phyloP scores from a whole-genome alignment of 64 coral and sea anemone species.

The Montipora sp. region DNA sequence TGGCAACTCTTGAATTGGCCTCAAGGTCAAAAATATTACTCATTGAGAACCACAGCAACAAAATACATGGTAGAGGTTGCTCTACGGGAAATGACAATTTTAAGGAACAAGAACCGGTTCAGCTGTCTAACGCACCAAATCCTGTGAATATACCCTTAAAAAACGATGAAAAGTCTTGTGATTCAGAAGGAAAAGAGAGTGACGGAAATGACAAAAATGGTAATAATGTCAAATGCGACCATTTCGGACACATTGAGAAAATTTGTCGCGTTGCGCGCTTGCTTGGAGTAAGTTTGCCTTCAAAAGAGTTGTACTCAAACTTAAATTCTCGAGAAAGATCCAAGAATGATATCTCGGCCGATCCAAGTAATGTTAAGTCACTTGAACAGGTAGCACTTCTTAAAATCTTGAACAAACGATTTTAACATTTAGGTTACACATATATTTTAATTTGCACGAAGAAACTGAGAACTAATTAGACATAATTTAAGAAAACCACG shows the following conservation, averaged over 20 bases:
- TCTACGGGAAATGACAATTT: not conserved
- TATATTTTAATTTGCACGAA: too few species aligned
- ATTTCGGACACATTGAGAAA: not conserved
- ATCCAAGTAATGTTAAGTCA: not conserved
- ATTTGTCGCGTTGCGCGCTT: slow-evolving; percentile 7
- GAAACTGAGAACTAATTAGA: too few species aligned
- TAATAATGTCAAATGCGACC: not conserved
- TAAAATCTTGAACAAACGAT: slow-evolving; percentile 33
- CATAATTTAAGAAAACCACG: too few species aligned
- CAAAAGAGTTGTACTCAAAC: slow-evolving; percentile 27
- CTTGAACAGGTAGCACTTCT: not conserved
- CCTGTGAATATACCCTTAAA: not conserved
- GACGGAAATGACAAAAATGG: not conserved
- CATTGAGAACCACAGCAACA: not conserved
- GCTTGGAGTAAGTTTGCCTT: slow-evolving; percentile 18
- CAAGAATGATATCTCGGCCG: not conserved
- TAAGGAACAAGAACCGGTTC: not conserved
- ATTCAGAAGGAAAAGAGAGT: not conserved
- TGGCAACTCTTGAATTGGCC: not conserved
- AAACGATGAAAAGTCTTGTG: not conserved
- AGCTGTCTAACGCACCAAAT: not conserved
- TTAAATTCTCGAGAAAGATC: not conserved
- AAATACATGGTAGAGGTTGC: not conserved
- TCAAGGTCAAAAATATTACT: not conserved
- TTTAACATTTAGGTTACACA: not conserved